Evolutionary conservation across 2,113 vertebrate genomes (phyloP).

Genomic region (Phylloscopus whistleri): DNA sequence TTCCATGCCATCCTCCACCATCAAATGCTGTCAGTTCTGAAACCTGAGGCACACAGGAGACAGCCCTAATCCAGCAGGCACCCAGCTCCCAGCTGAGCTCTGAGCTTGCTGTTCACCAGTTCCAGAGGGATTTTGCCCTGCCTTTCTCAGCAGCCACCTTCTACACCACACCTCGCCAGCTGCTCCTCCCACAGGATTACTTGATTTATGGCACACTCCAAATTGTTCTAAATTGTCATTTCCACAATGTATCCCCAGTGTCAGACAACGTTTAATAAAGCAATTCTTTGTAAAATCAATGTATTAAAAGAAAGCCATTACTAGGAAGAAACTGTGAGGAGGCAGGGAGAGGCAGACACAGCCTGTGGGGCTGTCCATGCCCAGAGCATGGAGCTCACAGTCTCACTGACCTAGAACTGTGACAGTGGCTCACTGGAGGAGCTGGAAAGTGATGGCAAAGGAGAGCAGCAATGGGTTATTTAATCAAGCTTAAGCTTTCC

Average conservation of each 20-base stretch:
- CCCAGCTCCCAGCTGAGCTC: not conserved
- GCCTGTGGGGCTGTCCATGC: not conserved
- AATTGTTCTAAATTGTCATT: not conserved
- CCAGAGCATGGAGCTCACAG: not conserved
- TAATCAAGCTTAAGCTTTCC: not conserved
- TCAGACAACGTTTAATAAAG: not conserved
- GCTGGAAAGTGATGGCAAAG: not conserved
- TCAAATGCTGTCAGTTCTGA: not conserved
- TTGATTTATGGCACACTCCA: not conserved
- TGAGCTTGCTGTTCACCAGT: not conserved
- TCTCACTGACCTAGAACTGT: not conserved
- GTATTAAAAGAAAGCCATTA: rapidly evolving
- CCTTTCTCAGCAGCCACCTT: not conserved
- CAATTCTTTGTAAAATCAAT: not conserved
- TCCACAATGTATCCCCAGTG: not conserved
- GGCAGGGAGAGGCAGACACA: not conserved
- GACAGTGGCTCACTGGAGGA: not conserved
- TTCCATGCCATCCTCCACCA: not conserved
- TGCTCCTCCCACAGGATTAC: not conserved
- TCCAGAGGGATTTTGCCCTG: not conserved
- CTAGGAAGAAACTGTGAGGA: not conserved
- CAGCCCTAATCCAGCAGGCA: not conserved
- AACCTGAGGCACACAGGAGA: not conserved
- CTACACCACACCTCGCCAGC: not conserved
- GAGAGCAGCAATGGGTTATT: not conserved